Percentiles rank a stretch among this genome's conserved stretches.
Conservation (phyloP, 2,888 invertebrate genomes). For the Lycia hirtaria region DNA sequence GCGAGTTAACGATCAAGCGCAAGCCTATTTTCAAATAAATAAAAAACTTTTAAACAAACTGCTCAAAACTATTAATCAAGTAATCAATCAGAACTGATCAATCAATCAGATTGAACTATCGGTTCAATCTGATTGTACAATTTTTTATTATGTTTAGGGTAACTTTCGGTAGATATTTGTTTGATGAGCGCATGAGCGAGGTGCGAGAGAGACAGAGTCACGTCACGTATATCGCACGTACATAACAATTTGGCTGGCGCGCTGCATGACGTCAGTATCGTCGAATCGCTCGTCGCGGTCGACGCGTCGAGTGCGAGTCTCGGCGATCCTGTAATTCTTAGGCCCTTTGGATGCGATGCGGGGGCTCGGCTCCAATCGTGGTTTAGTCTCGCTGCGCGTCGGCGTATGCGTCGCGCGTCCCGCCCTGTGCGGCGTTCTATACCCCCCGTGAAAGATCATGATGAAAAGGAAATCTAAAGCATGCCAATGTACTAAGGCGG, state of each 20-base stretch:
- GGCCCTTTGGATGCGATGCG: constrained; percentile 66
- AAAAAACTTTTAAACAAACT: too few relatives aligned
- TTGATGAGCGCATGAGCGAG: constrained; percentile 65
- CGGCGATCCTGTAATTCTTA: constrained; percentile 76
- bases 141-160: background rate
- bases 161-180: constrained; percentile 51
- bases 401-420: constrained; percentile 58
- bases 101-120: too few relatives aligned
- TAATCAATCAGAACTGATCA: too few relatives aligned
- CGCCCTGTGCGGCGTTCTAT: constrained; percentile 67
- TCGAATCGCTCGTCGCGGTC: constrained; percentile 87
- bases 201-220: constrained; percentile 58
- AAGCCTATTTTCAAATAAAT: too few relatives aligned
- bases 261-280: constrained; percentile 93
- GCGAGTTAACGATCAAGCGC: too few relatives aligned
- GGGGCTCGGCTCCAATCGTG: constrained; percentile 53
- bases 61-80: too few relatives aligned
- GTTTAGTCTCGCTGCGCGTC: constrained; percentile 54
- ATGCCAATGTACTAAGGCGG: constrained; percentile 28
- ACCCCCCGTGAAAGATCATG: constrained; percentile 46
- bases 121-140: too few relatives aligned
- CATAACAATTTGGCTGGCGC: constrained; percentile 95
- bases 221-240: constrained; percentile 80
- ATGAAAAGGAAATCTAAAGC: constrained; percentile 52
- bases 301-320: constrained; percentile 78